Evolutionary conservation across 1,140 invertebrate genomes (phyloP).

Genomic region (Melipona quadrifasciata): DNA sequence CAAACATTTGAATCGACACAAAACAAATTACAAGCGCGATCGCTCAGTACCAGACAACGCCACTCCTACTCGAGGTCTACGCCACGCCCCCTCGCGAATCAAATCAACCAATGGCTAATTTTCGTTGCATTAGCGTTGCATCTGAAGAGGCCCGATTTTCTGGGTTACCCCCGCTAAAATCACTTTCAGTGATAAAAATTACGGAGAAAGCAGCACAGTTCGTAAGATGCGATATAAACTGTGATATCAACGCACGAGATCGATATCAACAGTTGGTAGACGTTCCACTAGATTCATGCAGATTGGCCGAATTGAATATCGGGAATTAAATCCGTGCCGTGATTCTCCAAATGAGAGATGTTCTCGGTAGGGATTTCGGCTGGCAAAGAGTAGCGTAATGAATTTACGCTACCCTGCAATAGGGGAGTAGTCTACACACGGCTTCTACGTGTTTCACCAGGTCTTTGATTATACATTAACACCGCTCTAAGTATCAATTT

Average conservation of each 20-base stretch:
- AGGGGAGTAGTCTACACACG: not conserved
- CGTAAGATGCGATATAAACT: not conserved
- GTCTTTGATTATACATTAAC: slow-evolving; percentile 47
- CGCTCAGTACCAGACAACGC: too few relatives aligned
- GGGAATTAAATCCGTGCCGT: slow-evolving; percentile 55
- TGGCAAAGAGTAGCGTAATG: slow-evolving; percentile 26
- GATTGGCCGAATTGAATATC: slow-evolving; percentile 66
- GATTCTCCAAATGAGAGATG: slow-evolving; percentile 47
- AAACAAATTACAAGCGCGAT: too few relatives aligned
- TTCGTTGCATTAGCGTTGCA: too few relatives aligned
- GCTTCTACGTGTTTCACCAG: not conserved
- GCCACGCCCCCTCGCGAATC: too few relatives aligned
- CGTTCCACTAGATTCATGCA: slow-evolving; percentile 56
- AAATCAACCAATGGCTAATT: too few relatives aligned
- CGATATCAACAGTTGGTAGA: slow-evolving; percentile 7
- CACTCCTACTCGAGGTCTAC: too few relatives aligned
- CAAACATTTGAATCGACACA: too few relatives aligned
- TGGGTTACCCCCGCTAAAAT: too few relatives aligned
- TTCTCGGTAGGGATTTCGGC: slow-evolving; percentile 49
- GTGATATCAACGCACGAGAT: not conserved
- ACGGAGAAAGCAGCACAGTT: not conserved
- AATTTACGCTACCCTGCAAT: slow-evolving; percentile 45
- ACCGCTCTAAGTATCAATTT: slow-evolving; percentile 27
- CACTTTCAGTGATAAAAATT: not conserved
- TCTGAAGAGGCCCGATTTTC: too few relatives aligned